These are phyloP conservation scores for Polymixis flavicincta DNA, from an alignment of 2,888 invertebrate species.

Conservation along the genomic window DNA sequence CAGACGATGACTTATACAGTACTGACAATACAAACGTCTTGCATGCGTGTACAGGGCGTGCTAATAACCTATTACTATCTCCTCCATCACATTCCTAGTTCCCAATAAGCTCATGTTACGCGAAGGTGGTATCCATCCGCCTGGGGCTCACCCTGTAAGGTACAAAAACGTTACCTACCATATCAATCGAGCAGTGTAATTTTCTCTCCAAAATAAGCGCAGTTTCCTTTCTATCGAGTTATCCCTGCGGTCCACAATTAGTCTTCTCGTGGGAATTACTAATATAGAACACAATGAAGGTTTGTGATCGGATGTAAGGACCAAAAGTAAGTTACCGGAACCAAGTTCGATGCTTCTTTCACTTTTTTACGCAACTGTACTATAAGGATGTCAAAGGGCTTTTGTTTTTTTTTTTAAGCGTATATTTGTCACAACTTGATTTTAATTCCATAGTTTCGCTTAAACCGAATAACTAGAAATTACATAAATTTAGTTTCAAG, in stretches of 20 bases:
- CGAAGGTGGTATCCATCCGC: conserved; percentile 50
- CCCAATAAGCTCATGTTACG: conserved; percentile 49
- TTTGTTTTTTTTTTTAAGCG: no score
- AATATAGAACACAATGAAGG: conserved; percentile 75
- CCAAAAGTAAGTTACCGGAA: conserved; percentile 56
- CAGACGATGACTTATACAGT: neutral
- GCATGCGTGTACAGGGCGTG: neutral
- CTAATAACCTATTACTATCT: conserved; percentile 44
- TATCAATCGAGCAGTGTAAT: conserved; percentile 59
- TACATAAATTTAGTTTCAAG: no score
- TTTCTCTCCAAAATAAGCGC: conserved; percentile 69
- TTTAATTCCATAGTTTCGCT: no score
- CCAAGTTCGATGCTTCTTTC: conserved; percentile 52
- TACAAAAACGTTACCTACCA: conserved; percentile 50
- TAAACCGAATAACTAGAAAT: no score
- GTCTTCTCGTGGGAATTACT: conserved; percentile 67
- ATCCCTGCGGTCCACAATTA: conserved; percentile 63
- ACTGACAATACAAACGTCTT: neutral
- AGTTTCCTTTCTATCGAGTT: conserved; percentile 72
- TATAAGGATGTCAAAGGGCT: neutral
- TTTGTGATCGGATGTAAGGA: conserved; percentile 52
- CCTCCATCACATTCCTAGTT: conserved; percentile 41
- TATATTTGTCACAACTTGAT: no score
- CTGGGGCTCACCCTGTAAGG: conserved; percentile 55
- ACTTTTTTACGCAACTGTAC: conserved; percentile 44